Percentiles rank a stretch among this genome's conserved stretches.
Evolutionary conservation across 1,140 invertebrate species (phyloP).

Genomic region (Lucilia sericata): DNA sequence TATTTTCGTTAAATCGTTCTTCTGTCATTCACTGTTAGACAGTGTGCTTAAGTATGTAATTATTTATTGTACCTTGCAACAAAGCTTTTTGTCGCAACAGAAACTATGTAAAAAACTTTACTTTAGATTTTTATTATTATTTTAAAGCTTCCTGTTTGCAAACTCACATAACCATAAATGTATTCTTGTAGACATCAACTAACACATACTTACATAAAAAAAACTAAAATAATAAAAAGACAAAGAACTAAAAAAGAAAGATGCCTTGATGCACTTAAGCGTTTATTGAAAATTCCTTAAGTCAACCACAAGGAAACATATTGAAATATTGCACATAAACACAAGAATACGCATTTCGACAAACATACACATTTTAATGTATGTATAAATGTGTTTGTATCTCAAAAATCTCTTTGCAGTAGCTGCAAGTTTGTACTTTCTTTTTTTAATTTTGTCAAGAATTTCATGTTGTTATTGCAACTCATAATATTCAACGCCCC

Average conservation of each 20-base stretch:
- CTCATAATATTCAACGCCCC: background rate
- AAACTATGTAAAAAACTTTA: background rate
- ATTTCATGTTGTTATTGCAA: conserved; percentile 1
- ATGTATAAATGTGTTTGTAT: background rate
- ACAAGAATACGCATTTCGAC: background rate
- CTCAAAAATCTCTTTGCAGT: background rate
- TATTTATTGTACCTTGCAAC: background rate
- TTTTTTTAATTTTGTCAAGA: background rate
- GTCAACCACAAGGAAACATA: conserved; percentile 16
- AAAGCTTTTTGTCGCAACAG: background rate
- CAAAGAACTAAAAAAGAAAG: background rate
- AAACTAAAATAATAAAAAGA: background rate
- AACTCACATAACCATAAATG: background rate
- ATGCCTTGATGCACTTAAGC: background rate
- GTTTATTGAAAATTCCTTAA: conserved; percentile 23
- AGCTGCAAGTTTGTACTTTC: background rate
- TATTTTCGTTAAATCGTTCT: too few relatives aligned
- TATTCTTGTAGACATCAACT: background rate
- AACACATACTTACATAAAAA: background rate
- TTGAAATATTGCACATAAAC: background rate
- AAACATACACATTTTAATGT: background rate
- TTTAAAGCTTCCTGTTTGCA: background rate
- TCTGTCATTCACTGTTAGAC: too few relatives aligned
- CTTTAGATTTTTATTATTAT: conserved; percentile 17
- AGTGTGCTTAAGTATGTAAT: background rate